Evolutionary conservation across 2,888 invertebrate species (phyloP), one percentile per base, ranked within the genome.

Genomic region (Diaperis boleti): DNA sequence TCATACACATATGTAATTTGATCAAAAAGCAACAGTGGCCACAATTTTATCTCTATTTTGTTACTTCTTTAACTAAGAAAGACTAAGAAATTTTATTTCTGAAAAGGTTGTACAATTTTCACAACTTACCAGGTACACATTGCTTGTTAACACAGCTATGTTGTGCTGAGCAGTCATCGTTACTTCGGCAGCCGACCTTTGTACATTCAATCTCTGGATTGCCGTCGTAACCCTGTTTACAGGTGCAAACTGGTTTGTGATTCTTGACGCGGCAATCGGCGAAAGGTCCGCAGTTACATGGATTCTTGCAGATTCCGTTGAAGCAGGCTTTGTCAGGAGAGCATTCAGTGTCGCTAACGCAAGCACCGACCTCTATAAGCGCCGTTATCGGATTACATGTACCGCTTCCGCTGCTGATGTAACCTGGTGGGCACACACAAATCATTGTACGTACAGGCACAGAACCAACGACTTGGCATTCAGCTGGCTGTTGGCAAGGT

Each of bases 391-490:
- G 89, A 62, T 89, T 88, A 76, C 94, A 94, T 33, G 90, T 87
- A 45, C 93, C 93, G 69, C 88, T 89, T 56, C 94, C 94, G 68
- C 89, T 91, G 80, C 92, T 93, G 2, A 94, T 88, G 73, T 93
- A 95, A 11, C 95, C 95, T 49, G 92, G 91, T 17, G 95, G 93
- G 74, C 96, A 96, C 1, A 93, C 88, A 77, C 95, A 96, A 29
- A 94, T 87, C 92, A 95, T 93, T 0, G 95, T 94, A 65, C 95
- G 86, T 3, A 95, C 91, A 0, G 95, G 94, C 17, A 90, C 80
- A 2, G 94, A 92, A 0, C 91, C 88, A 15, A 92, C 87, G 0
- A 94, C 94, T 80, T 89, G 88, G 76, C 95, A 95, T 66, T 87
- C 87, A 0, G 95, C 89, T 26, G 94, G 94, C 52, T 86, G 85